A percentile compares a stretch with the other conserved stretches of the same genome.
Evolutionary conservation across 2,888 invertebrate genomes (phyloP).

Genomic region (Pandemis heparana): DNA sequence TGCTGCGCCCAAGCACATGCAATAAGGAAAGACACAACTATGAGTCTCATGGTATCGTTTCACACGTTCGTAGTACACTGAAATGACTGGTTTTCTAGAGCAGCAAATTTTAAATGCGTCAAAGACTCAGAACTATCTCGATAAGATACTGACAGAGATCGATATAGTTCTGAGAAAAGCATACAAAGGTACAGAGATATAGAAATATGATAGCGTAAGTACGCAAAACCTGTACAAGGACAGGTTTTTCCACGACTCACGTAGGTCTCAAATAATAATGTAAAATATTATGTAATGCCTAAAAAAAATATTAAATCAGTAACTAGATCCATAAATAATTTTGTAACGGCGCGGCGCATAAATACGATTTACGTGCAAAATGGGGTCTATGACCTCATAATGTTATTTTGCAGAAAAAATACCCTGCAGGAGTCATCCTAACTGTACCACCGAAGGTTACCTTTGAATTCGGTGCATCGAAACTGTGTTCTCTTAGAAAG

Average conservation of each 20-base stretch:
- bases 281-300: too few relatives aligned
- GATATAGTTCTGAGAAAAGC: conserved; percentile 22
- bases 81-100: conserved; percentile 15
- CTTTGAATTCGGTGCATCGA: neutral
- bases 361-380: conserved; percentile 47
- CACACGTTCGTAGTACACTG: conserved; percentile 14
- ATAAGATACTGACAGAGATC: conserved; percentile 33
- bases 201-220: neutral
- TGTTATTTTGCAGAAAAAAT: conserved; percentile 56
- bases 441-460: conserved; percentile 46
- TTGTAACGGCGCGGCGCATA: too few relatives aligned
- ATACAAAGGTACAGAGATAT: neutral
- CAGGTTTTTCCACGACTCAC: neutral
- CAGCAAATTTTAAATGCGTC: conserved; percentile 29
- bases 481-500: neutral
- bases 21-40: conserved; percentile 24
- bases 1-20: conserved; percentile 25
- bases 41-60: conserved; percentile 24
- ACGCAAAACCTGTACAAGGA: conserved; percentile 2
- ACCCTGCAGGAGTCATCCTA: conserved; percentile 53
- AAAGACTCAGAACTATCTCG: conserved; percentile 25
- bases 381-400: conserved; percentile 62
- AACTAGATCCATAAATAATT: too few relatives aligned
- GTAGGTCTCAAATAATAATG: neutral
- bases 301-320: too few relatives aligned